Conservation (phyloP, 2,797 vertebrate genomes). For the Peromyscus aztecus region DNA sequence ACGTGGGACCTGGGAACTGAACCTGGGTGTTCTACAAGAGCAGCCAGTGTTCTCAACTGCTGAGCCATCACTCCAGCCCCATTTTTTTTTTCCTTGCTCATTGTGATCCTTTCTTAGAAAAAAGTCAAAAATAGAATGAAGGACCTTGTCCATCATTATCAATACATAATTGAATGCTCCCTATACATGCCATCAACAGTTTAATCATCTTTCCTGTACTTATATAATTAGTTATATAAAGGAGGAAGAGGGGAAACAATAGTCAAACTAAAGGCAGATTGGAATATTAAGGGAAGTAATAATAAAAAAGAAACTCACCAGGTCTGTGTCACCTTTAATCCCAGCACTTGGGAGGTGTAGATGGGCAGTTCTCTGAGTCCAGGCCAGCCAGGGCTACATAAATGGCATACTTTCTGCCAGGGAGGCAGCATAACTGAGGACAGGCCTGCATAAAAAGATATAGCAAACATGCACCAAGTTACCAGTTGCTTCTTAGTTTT, state of each 20-base stretch:
- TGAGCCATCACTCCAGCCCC: not conserved
- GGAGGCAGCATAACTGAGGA: not conserved
- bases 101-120: not conserved
- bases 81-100: too few species aligned
- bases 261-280: not conserved
- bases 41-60: not conserved
- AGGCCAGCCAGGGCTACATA: not conserved
- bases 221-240: not conserved
- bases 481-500: not conserved
- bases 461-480: not conserved
- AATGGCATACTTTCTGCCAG: not conserved
- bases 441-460: not conserved
- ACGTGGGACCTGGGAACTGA: not conserved
- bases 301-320: not conserved
- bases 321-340: not conserved
- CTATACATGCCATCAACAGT: not conserved
- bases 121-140: conserved; percentile 21
- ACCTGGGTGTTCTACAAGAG: not conserved
- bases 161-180: conserved; percentile 2
- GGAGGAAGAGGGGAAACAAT: not conserved
- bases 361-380: not conserved
- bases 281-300: not conserved
- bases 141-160: not conserved
- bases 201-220: not conserved
- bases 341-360: not conserved